These are phyloP conservation scores for Drosophila sp. DNA, from an alignment of 1,140 invertebrate species.

Conservation along the genomic window DNA sequence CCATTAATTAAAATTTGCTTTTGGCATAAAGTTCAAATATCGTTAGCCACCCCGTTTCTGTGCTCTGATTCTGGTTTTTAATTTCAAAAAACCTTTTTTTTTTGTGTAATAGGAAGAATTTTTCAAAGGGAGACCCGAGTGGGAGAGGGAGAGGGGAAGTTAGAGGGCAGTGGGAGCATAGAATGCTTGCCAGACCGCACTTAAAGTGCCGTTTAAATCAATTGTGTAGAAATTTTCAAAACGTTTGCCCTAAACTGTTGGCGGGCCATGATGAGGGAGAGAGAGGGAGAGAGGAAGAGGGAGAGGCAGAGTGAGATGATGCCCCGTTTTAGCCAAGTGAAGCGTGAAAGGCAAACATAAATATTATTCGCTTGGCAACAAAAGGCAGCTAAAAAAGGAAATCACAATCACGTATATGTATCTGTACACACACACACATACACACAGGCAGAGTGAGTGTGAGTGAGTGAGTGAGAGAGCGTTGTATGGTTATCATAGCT, in stretches of 20 bases:
- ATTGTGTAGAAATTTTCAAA: conserved; percentile 76
- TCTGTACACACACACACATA: conserved; percentile 35
- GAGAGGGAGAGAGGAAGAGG: too few relatives aligned
- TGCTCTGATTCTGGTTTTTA: conserved; percentile 7
- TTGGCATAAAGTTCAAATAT: conserved; percentile 3
- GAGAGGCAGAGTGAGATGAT: conserved; percentile 8
- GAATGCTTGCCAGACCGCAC: conserved; percentile 30
- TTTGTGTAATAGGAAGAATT: background rate
- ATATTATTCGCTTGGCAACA: conserved; percentile 68
- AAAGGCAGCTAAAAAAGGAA: conserved; percentile 47
- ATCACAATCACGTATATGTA: conserved; percentile 16
- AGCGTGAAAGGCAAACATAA: conserved; percentile 79
- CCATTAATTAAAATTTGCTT: background rate
- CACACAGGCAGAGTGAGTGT: conserved; percentile 21
- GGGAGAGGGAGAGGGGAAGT: background rate
- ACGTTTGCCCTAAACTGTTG: conserved; percentile 38
- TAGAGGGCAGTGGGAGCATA: background rate
- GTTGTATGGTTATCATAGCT: conserved; percentile 55
- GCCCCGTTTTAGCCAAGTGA: conserved; percentile 33
- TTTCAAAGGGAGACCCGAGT: background rate
- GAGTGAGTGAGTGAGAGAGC: conserved; percentile 6
- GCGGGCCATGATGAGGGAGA: background rate
- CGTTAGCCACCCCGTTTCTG: background rate
- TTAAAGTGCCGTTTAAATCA: conserved; percentile 73
- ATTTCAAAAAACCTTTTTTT: background rate